phyloP scores from a whole-genome alignment of 2,888 invertebrate genomes.

The Metacarcinus magister region DNA sequence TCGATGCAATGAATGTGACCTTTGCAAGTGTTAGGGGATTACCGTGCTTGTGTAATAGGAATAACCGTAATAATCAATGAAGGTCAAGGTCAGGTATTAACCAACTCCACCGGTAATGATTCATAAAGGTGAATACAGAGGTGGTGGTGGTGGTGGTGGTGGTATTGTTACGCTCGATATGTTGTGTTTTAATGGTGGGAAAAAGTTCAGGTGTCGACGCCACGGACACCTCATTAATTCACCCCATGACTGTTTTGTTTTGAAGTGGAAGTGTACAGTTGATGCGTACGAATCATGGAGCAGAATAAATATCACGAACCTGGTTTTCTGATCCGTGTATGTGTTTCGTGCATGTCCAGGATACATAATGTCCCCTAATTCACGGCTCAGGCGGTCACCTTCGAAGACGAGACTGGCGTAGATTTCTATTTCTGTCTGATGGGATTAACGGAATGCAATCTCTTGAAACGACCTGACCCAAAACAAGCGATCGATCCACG shows the following conservation, averaged over 20 bases:
- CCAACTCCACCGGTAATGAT: background rate
- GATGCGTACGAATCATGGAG: background rate
- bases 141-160: background rate
- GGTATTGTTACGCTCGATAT: background rate
- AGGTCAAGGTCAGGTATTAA: too few relatives aligned
- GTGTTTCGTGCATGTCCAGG: background rate
- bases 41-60: background rate
- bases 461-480: background rate
- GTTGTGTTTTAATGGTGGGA: background rate
- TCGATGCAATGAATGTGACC: background rate
- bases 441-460: slow-evolving; percentile 11
- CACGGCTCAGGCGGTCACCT: background rate
- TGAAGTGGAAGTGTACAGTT: background rate
- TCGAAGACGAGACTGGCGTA: background rate
- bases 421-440: background rate
- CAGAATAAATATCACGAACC: background rate
- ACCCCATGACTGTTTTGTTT: background rate
- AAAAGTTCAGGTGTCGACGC: background rate
- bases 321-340: background rate
- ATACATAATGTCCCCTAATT: background rate
- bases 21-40: background rate
- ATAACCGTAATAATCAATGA: background rate
- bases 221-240: background rate
- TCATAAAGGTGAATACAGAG: background rate
- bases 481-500: background rate